Evolutionary conservation across 2,888 invertebrate species (phyloP), one percentile per base, ranked within the genome.

Genomic region (Cephus pygmeus): DNA sequence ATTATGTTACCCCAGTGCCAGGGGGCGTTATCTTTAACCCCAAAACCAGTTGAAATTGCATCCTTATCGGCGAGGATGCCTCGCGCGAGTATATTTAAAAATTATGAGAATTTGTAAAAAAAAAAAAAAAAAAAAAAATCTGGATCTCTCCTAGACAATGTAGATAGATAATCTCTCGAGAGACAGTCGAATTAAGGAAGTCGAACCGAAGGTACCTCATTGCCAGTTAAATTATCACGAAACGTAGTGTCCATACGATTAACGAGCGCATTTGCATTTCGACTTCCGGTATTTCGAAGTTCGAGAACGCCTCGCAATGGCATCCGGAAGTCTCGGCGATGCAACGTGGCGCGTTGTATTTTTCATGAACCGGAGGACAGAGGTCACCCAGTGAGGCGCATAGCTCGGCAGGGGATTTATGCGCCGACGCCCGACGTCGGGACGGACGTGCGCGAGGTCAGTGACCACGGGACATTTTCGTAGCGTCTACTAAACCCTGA

Each of bases 361-460:
- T 68, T 34, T 69, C 56, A 36, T 40, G 15, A 15, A 40, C 15
- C 40, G 40, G 15, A 40, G 76, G 69, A 56, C 76, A 69, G 78
- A 76, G 81, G 80, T 81, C 79, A 77, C 73, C 79, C 80, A 81
- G 80, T 80, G 79, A 75, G 35, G 76, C 36, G 35, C 31, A 69
- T 35, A 31, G 34, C 71, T 36, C 69, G 30, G n/a, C 12, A 69
- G 12, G 69, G 69, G 34, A 73, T 75, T 76, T 77, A 76, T 71
- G 71, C 35, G 74, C 79, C 40, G 40, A 40, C 15, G 40, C 40
- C 40, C 40, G 40, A 40, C 40, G 40, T 40, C 40, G 15, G 40
- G 40, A 82, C 85, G 84, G 83, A 87, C 85, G 86, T 87, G 88
- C 84, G 84, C 87, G 87, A 87, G 87, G 87, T 87, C 87, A 87